These are phyloP conservation scores for Megalops cyprinoides DNA, from an alignment of 2,797 vertebrate genomes.

Conservation along the genomic window DNA sequence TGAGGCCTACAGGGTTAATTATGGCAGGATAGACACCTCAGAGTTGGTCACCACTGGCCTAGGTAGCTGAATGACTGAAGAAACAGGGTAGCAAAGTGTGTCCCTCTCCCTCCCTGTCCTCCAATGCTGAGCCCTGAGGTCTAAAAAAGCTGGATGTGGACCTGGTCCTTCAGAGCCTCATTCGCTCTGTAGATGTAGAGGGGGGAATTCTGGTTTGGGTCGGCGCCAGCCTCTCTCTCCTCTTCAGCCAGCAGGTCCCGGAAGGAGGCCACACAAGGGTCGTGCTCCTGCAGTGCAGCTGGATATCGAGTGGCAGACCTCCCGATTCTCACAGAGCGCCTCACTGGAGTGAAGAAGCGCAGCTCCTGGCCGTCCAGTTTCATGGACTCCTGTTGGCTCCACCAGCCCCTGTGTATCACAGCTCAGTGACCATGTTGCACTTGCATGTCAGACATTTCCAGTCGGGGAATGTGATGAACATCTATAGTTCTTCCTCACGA, in stretches of 20 bases:
- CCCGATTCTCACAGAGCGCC: slow-evolving; percentile 83
- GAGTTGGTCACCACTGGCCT: background rate
- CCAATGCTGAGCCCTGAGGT: background rate
- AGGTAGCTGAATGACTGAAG: background rate
- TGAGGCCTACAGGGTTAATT: no score
- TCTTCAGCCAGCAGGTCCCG: slow-evolving; percentile 71
- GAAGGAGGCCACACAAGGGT: slow-evolving; percentile 81
- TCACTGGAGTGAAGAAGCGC: slow-evolving; percentile 85
- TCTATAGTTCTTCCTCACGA: no score
- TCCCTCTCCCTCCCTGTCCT: background rate
- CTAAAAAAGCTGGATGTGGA: slow-evolving; percentile 56
- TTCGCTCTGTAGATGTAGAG: slow-evolving; percentile 76
- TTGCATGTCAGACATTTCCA: no score
- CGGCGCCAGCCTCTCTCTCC: slow-evolving; percentile 46
- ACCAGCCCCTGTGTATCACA: slow-evolving; percentile 50
- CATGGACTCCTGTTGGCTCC: slow-evolving; percentile 49
- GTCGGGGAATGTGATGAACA: no score
- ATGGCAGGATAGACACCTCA: background rate
- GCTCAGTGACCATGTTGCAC: no score
- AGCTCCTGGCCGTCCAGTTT: slow-evolving; percentile 66
- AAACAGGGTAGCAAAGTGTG: background rate
- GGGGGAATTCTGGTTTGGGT: background rate
- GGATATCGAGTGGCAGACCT: slow-evolving; percentile 65
- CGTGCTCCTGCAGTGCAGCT: slow-evolving; percentile 78
- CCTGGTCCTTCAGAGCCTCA: slow-evolving; percentile 67